These are phyloP conservation scores for Musca domestica DNA, from an alignment of 1,140 invertebrate species.

Conservation along the genomic window DNA sequence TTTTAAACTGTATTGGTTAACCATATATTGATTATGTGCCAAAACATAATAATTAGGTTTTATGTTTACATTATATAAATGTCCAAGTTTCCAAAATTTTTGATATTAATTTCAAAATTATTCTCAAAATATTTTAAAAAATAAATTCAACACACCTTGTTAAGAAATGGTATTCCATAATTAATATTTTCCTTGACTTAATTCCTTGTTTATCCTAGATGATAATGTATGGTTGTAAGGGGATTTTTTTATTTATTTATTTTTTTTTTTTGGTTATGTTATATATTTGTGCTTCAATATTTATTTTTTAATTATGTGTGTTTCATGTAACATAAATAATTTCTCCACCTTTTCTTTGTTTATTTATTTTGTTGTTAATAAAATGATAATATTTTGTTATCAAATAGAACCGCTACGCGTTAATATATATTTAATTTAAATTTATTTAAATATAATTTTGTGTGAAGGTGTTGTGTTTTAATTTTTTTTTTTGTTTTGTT, in stretches of 20 bases:
- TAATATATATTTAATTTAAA: slow-evolving; percentile 3
- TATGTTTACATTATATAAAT: no score
- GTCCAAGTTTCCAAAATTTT: no score
- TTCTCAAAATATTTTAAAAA: no score
- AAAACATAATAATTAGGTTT: no score
- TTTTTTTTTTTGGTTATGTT: no score
- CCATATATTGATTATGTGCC: no score
- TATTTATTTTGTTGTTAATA: no score
- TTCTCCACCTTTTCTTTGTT: not conserved
- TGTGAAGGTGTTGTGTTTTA: not conserved
- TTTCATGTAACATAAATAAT: slow-evolving; percentile 12
- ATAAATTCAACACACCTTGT: slow-evolving; percentile 10
- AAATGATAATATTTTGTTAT: no score
- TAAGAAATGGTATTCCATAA: slow-evolving; percentile 13
- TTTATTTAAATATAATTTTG: not conserved
- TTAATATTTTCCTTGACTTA: not conserved
- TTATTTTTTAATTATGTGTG: not conserved
- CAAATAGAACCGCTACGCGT: slow-evolving; percentile 8
- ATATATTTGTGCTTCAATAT: slow-evolving; percentile 16
- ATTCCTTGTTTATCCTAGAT: slow-evolving; percentile 5
- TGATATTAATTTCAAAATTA: no score
- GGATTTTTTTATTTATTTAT: not conserved
- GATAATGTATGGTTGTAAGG: not conserved
- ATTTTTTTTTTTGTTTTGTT: slow-evolving; percentile 13
- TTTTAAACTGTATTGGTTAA: no score